A percentile compares a stretch with the other conserved stretches of the same genome.
phyloP scores from a whole-genome alignment of 2,888 invertebrate genomes.

The Uropetala carovei region DNA sequence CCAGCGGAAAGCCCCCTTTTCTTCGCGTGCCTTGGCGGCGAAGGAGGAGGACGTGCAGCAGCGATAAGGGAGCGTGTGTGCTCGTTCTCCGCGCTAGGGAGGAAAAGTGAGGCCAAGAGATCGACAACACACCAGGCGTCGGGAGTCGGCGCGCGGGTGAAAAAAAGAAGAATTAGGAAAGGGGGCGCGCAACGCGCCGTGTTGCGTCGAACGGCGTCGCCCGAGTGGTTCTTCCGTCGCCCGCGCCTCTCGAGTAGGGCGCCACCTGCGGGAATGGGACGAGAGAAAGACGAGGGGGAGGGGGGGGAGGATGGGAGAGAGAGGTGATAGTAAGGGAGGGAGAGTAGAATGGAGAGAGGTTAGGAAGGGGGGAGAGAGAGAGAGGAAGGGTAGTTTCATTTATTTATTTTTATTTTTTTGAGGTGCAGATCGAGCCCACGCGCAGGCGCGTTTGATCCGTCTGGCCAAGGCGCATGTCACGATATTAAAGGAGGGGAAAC shows the following conservation, averaged over 20 bases:
- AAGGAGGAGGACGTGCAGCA: too few relatives aligned
- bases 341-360: background rate
- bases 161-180: background rate
- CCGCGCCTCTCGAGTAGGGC: constrained; percentile 50
- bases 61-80: background rate
- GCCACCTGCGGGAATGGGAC: constrained; percentile 27
- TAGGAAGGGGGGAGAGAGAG: background rate
- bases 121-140: background rate
- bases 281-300: background rate
- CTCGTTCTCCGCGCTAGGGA: too few relatives aligned
- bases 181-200: background rate
- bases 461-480: constrained; percentile 11
- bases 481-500: background rate
- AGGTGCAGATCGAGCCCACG: background rate
- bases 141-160: constrained; percentile 34
- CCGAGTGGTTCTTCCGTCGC: constrained; percentile 43
- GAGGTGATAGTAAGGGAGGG: background rate
- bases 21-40: background rate
- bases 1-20: background rate
- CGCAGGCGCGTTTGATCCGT: background rate
- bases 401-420: background rate
- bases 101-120: too few relatives aligned
- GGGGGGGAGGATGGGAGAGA: background rate
- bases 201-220: background rate
- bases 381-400: background rate